Conservation (phyloP, 1,140 invertebrate genomes). For the Potamilus streckersoni region DNA sequence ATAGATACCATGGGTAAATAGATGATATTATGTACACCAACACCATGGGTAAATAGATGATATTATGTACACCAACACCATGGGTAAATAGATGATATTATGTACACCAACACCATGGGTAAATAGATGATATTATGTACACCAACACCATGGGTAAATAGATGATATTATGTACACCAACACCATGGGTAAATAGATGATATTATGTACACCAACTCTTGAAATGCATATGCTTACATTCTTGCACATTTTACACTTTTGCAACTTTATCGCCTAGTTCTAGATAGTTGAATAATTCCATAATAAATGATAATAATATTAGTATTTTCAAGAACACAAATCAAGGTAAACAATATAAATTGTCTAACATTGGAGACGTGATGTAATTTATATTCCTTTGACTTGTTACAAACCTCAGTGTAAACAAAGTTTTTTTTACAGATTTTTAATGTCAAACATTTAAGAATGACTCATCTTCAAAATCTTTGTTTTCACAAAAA, state of each 20-base stretch:
- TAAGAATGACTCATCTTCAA: too few relatives aligned
- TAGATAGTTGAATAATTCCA: not conserved
- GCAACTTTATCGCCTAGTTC: not conserved
- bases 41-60: slow-evolving; percentile 75
- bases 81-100: slow-evolving; percentile 72
- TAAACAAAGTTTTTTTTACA: too few relatives aligned
- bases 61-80: too few relatives aligned
- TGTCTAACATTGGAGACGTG: not conserved
- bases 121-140: too few relatives aligned
- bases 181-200: slow-evolving; percentile 74
- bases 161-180: too few relatives aligned
- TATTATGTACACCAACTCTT: not conserved
- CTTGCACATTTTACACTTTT: not conserved
- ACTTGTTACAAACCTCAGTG: too few relatives aligned
- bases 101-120: too few relatives aligned
- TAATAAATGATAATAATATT: not conserved
- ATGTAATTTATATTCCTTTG: too few relatives aligned
- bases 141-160: slow-evolving; percentile 78
- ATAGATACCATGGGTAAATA: slow-evolving; percentile 74
- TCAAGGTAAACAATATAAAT: not conserved
- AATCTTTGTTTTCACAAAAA: too few relatives aligned
- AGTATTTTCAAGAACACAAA: not conserved
- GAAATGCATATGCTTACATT: not conserved
- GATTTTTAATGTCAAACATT: too few relatives aligned
- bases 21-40: too few relatives aligned